phyloP scores from a whole-genome alignment of 2,113 vertebrate species.

The Conger conger region DNA sequence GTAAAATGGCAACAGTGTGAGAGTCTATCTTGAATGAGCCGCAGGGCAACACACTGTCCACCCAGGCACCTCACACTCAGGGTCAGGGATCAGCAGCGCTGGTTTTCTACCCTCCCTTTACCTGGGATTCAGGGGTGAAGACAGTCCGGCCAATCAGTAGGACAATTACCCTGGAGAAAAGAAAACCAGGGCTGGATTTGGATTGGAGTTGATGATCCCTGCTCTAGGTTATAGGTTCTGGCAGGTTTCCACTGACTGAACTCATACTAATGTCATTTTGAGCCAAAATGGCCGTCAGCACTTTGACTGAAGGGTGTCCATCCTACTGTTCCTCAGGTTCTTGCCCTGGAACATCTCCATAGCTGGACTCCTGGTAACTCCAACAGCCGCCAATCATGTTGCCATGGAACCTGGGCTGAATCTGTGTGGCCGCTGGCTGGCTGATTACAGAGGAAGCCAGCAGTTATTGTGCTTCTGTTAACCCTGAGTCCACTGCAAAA shows the following conservation, averaged over 20 bases:
- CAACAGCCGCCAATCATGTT: too few species aligned
- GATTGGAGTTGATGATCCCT: too few species aligned
- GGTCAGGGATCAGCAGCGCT: too few species aligned
- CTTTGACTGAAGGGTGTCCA: not conserved
- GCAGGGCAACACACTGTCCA: too few species aligned
- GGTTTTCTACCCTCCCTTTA: too few species aligned
- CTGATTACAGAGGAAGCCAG: not conserved
- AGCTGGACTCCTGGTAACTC: not conserved
- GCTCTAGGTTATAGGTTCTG: not conserved
- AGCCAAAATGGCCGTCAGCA: not conserved
- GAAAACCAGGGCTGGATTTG: too few species aligned
- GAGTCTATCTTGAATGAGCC: not conserved
- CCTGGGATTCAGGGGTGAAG: too few species aligned
- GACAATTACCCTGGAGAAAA: too few species aligned
- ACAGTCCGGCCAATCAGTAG: too few species aligned
- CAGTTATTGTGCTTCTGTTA: not conserved
- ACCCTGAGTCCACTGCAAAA: not conserved
- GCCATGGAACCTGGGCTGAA: too few species aligned
- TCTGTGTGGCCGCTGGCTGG: too few species aligned
- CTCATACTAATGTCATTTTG: not conserved
- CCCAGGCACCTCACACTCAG: not conserved
- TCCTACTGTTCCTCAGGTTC: not conserved
- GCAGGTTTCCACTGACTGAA: not conserved
- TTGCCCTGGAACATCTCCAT: not conserved
- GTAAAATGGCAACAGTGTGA: not conserved